Evolutionary conservation across 2,113 vertebrate species (phyloP), one percentile per base, ranked within the genome.

Genomic region (Sapajus apella): DNA sequence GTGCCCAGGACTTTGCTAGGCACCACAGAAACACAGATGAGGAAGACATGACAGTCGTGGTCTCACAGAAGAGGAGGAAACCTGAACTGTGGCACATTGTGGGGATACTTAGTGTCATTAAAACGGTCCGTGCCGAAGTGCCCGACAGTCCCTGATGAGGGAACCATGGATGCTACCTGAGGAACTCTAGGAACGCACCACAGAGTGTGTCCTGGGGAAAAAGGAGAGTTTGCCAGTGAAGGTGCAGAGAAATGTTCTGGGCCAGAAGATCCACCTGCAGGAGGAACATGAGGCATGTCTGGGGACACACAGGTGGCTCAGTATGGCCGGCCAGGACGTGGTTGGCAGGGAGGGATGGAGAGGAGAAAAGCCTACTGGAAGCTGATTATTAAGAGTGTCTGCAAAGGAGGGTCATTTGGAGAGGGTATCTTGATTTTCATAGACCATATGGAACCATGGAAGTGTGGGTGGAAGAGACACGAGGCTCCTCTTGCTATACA

Each of bases 401-500:
- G 11, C 35, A 12, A 37, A 58, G 11, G 56, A 37, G 56, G 32
- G 3, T 17, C 21, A 32, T 32, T 40, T 37, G 1, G 40, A 32
- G 47, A 13, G 58, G 25, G 30, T 50, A 23, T 14, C 56, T 47
- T 35, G 47, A 35, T 32, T 32, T 83, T 83, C 18, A 1, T 25
- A 35, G 47, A 50, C 72, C 12, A 11, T 0, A 0, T n/a, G 43
- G 32, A 45, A 14, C 43, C 52, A 9, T 0, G 2, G 10, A 43
- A 52, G 43, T 6, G 72, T 70, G 32, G 35, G 32, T 47, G 47
- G 45, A 3, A 8, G 58, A 55, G 58, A 95, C 2, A 0, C 5
- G 0, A 0, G 8, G 45, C 11, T n/a, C 11, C 83, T 35, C 0
- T 1, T 47, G 37, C 40, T 2, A 2, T 17, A 21, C 35, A 70